Evolutionary conservation across 2,797 vertebrate genomes (phyloP), one percentile per base, ranked within the genome.

Genomic region (Limosa lapponica): DNA sequence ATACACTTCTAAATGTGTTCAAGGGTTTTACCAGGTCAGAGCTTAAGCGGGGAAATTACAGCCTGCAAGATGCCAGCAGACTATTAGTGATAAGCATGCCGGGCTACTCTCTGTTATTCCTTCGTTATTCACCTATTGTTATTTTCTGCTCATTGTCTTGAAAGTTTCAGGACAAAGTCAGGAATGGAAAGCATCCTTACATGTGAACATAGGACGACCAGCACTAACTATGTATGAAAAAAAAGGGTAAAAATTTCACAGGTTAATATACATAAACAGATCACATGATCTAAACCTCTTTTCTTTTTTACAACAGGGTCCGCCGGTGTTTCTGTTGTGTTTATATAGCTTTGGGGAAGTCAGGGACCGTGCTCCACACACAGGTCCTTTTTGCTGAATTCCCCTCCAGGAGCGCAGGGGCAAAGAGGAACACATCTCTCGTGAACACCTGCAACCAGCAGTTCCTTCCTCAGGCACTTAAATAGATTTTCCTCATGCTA

Each of bases 341-440:
- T 94, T 94, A 66, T 89, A 57, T 27, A 84, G 82, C 70, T 96
- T 93, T 96, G 96, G 95, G 97, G 97, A 98, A 97, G 97, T 95
- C 84, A 9, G 74, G 89, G 84, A 77, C 89, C 10, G 2, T 55
- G 87, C 85, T 95, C 96, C 94, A 90, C 91, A 74, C 5, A 2
- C n/a, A n/a, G 83, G 96, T 95, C 95, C 75, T 79, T 75, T 94
- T 72, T 94, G 93, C 93, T 96, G 95, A 98, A 98, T 97, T 98
- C 97, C 97, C 97, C 98, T 96, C 85, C 91, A 93, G 96, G 95
- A 96, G 94, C 2, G 1, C 79, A 87, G 90, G 85, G 93, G 86
- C 37, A 27, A 97, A 98, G 97, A 98, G 97, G 97, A 98, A 98
- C 95, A 96, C 86, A 83, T 95, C 69, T 52, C 93, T 93, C 34